phyloP scores from a whole-genome alignment of 2,888 invertebrate species.

The Limnephilus lunatus region DNA sequence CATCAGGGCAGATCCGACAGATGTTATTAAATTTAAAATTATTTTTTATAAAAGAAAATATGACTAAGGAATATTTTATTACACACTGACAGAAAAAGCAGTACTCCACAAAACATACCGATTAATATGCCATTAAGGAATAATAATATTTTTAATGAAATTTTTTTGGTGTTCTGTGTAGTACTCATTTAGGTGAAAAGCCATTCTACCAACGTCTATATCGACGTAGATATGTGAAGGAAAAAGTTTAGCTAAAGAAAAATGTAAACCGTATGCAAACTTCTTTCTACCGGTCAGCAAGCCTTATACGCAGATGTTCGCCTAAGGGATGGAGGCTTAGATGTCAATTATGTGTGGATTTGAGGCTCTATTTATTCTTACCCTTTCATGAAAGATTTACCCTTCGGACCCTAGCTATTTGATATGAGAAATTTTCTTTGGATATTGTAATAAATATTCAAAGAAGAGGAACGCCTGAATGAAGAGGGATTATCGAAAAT shows the following conservation, averaged over 20 bases:
- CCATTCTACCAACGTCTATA: background rate
- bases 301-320: slow-evolving; percentile 34
- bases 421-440: slow-evolving; percentile 27
- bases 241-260: background rate
- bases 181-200: background rate
- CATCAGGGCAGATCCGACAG: too few relatives aligned
- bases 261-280: slow-evolving; percentile 59
- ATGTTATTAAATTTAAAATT: too few relatives aligned
- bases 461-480: slow-evolving; percentile 6
- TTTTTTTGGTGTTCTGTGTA: background rate
- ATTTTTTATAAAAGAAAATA: too few relatives aligned
- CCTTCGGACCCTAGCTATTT: slow-evolving; percentile 46
- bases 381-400: slow-evolving; percentile 43
- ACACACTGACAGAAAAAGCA: too few relatives aligned
- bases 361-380: slow-evolving; percentile 41
- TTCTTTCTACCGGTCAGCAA: slow-evolving; percentile 51
- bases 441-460: slow-evolving; percentile 45
- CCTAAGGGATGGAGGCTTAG: background rate
- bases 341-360: slow-evolving; percentile 58
- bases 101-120: too few relatives aligned
- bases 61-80: too few relatives aligned
- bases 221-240: background rate
- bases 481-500: slow-evolving; percentile 39
- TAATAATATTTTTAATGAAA: background rate
- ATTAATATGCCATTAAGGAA: background rate